Evolutionary conservation across 2,113 vertebrate species (phyloP), one percentile per base, ranked within the genome.

Genomic region (Toxotes jaculatrix): DNA sequence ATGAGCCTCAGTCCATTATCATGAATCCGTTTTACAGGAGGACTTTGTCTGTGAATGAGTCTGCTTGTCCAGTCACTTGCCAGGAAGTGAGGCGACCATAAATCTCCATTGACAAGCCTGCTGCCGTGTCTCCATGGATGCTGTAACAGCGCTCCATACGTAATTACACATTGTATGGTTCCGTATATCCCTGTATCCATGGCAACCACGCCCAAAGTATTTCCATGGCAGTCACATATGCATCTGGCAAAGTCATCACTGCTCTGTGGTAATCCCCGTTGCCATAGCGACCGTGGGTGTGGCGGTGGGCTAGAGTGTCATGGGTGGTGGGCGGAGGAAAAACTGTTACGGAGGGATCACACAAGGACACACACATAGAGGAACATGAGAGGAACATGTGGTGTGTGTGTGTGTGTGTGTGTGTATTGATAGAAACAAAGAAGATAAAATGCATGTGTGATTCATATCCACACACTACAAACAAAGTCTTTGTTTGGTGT

Each of bases 241-340:
- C 84, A 83, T 91, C 89, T 89, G 92, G 84, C 77, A 81, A 87
- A 89, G 79, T 88, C 86, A 87, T 91, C 74, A 68, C 12, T 27
- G 77, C 21, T 51, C 53, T 86, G 76, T 79, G 89, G 93, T 89
- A 88, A 93, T 83, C 65, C 88, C 71, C 38, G 79, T 92, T 89
- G 82, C 78, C 71, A 75, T 87, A 11, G 87, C n/a, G 4, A 93
- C 79, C 0, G 84, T 86, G 86, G 90, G 92, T 88, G 93, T 93
- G 91, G 76, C 68, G n/a, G 51, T 9, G 42, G 64, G 64, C 19
- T 53, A 68, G 66, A 36, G 84, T 43, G 45, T 45, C 43, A 42
- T 27, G n/a, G 74, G 64, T 4, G 43, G 70, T 62, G 77, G 86
- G 74, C 2, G 81, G 79, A 80, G 69, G 32, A n/a, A 62, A 49